Evolutionary conservation across 2,888 invertebrate genomes (phyloP).

Genomic region (Drosophila neutralis): DNA sequence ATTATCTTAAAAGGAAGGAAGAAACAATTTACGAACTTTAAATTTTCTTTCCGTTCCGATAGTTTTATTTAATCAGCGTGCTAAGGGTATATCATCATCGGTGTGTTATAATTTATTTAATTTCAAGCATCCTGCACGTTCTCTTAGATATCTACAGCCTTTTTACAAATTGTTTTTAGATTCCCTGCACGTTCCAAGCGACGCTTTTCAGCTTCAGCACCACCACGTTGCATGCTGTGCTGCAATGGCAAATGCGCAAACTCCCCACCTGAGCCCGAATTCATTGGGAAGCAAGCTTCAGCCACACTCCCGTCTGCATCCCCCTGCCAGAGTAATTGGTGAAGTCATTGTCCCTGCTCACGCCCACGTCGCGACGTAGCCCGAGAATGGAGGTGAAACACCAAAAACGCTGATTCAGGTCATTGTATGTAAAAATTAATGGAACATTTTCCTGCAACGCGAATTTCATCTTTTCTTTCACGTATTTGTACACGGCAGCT

Average conservation of each 20-base stretch:
- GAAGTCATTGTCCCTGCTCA: slow-evolving; percentile 52
- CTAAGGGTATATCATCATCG: slow-evolving; percentile 38
- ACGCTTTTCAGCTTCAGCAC: slow-evolving; percentile 65
- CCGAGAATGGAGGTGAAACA: slow-evolving; percentile 35
- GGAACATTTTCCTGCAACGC: slow-evolving; percentile 67
- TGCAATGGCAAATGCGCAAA: slow-evolving; percentile 52
- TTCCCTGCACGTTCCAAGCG: slow-evolving; percentile 61
- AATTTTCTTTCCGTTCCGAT: neutral
- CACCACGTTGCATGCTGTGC: slow-evolving; percentile 58
- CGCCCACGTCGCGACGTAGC: slow-evolving; percentile 29
- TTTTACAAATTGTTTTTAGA: slow-evolving; percentile 65
- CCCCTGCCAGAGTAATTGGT: slow-evolving; percentile 55
- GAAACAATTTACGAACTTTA: neutral
- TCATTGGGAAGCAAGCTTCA: slow-evolving; percentile 39
- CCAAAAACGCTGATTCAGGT: slow-evolving; percentile 71
- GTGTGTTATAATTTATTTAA: slow-evolving; percentile 55
- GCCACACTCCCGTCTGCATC: slow-evolving; percentile 53
- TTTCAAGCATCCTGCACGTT: slow-evolving; percentile 61
- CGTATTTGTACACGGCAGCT: slow-evolving; percentile 45
- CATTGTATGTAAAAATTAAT: slow-evolving; percentile 72
- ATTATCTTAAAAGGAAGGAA: neutral
- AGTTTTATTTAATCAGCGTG: slow-evolving; percentile 1
- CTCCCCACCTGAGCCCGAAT: slow-evolving; percentile 59
- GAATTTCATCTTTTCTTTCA: slow-evolving; percentile 69
- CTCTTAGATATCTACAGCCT: slow-evolving; percentile 40